Percentiles rank a stretch among this genome's conserved stretches.
Evolutionary conservation across 1,140 invertebrate species (phyloP).

Genomic region (Orchestia grillus): DNA sequence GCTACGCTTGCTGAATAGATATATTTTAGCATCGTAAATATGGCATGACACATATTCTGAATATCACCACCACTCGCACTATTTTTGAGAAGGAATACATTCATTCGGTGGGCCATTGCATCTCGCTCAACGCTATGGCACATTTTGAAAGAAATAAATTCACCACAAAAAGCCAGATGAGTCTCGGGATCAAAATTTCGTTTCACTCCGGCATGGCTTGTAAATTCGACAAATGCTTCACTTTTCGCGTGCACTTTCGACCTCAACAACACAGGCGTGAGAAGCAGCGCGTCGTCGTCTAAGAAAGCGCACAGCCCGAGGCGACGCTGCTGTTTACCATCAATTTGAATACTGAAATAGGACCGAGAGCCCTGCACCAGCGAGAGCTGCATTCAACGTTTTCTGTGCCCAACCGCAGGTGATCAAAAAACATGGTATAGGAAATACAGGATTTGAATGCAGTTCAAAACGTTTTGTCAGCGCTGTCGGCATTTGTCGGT

Average conservation of each 20-base stretch:
- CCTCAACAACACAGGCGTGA: neutral
- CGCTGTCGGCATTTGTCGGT: neutral
- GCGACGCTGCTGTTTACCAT: neutral
- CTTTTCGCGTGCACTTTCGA: neutral
- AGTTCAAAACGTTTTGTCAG: neutral
- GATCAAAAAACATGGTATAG: neutral
- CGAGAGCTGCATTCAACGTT: neutral
- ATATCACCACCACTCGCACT: neutral
- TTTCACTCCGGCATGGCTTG: neutral
- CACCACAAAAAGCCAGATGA: neutral
- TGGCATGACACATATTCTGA: neutral
- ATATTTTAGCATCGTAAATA: neutral
- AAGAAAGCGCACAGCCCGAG: neutral
- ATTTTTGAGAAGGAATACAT: too few relatives aligned
- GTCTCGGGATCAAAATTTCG: neutral
- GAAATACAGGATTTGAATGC: neutral
- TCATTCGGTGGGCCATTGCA: neutral
- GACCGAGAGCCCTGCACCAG: neutral
- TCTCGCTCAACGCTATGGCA: neutral
- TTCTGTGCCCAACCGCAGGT: neutral
- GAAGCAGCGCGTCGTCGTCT: neutral
- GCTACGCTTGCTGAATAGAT: neutral
- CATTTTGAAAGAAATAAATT: neutral
- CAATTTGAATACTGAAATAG: neutral
- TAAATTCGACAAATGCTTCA: neutral